phyloP scores from a whole-genome alignment of 2,113 vertebrate genomes.

The Nematolebias whitei region DNA sequence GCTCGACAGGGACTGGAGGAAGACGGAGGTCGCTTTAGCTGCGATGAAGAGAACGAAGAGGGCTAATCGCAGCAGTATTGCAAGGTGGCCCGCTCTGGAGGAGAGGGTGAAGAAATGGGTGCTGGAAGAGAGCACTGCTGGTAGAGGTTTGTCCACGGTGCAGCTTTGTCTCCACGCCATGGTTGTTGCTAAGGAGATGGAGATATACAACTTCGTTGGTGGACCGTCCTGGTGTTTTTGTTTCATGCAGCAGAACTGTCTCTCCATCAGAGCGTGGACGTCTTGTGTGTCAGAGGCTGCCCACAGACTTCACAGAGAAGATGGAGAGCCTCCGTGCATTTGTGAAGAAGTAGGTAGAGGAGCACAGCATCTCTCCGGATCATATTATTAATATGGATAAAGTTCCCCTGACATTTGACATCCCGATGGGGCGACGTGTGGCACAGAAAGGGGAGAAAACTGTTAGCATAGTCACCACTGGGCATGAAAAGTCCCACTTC shows the following conservation, averaged over 20 bases:
- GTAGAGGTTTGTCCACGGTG: not conserved
- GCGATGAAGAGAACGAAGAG: no score
- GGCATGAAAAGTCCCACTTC: not conserved
- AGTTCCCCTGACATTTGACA: not conserved
- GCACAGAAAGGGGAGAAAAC: not conserved
- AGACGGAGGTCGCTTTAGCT: no score
- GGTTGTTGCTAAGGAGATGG: not conserved
- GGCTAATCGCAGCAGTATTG: not conserved
- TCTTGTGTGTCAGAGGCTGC: no score
- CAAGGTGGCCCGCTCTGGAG: not conserved
- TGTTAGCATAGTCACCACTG: not conserved
- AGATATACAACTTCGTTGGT: not conserved
- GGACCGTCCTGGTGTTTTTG: not conserved
- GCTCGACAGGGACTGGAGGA: no score
- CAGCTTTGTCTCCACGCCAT: not conserved
- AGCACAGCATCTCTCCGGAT: not conserved
- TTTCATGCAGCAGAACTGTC: no score
- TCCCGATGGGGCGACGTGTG: not conserved
- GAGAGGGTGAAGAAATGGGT: not conserved
- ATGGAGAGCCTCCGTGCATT: not conserved
- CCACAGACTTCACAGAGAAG: slow-evolving; percentile 1
- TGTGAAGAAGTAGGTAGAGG: not conserved
- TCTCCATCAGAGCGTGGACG: not conserved
- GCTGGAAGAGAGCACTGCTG: not conserved
- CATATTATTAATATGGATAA: no score